Conservation (phyloP, 35 echinoderm and acorn worm genomes). For the Strongylocentrotus purpuratus region DNA sequence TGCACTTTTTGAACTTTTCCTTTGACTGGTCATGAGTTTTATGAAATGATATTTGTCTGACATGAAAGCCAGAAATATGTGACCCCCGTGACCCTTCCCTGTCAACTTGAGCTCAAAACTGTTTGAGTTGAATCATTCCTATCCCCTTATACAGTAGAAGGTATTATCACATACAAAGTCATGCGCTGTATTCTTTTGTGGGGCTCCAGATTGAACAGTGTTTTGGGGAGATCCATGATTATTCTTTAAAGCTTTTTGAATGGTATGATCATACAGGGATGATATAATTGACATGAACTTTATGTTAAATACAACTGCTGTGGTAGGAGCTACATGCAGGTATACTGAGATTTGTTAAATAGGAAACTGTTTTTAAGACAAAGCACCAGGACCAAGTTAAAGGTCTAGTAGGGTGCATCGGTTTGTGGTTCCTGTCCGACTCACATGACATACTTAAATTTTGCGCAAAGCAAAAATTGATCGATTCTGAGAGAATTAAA, state of each 20-base stretch:
- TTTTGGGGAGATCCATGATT: not conserved
- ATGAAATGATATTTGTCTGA: constrained; percentile 33
- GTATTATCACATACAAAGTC: too few species aligned
- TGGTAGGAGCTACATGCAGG: too few species aligned
- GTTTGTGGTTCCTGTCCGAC: too few species aligned
- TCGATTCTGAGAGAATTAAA: too few species aligned
- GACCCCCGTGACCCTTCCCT: not conserved
- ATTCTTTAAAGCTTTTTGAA: not conserved
- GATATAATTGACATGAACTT: not conserved
- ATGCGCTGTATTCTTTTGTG: too few species aligned
- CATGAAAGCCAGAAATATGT: constrained; percentile 23
- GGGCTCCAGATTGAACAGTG: not conserved
- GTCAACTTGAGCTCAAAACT: not conserved
- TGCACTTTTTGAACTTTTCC: not conserved
- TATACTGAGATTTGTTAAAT: too few species aligned
- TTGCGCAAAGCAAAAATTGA: too few species aligned
- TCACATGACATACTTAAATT: too few species aligned
- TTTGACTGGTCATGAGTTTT: not conserved
- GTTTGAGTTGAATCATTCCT: not conserved
- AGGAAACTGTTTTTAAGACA: too few species aligned
- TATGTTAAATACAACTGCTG: not conserved
- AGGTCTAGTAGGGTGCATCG: too few species aligned
- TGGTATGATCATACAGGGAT: not conserved
- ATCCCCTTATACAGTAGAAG: too few species aligned
- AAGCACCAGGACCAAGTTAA: too few species aligned